These are phyloP conservation scores for Semnornis frantzii DNA, from an alignment of 2,113 vertebrate genomes.

Conservation along the genomic window DNA sequence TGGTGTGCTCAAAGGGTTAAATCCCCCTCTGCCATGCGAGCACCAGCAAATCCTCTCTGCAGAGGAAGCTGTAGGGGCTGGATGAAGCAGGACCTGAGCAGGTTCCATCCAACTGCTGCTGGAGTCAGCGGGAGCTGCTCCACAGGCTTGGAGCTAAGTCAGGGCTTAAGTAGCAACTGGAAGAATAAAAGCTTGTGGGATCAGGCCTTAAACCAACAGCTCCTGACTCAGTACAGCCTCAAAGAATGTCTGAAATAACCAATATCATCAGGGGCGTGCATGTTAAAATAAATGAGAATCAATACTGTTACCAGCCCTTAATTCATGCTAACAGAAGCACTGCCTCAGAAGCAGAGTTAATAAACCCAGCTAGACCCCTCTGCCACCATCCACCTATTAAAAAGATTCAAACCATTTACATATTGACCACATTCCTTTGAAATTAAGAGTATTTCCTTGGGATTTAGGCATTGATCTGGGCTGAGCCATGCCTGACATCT, in stretches of 20 bases:
- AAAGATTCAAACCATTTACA: conserved; percentile 43
- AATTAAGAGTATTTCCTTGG: conserved; percentile 66
- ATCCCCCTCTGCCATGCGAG: neutral
- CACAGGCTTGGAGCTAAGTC: conserved; percentile 35
- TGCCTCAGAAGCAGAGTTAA: conserved; percentile 43
- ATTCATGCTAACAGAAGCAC: conserved; percentile 48
- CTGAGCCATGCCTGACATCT: conserved; percentile 36
- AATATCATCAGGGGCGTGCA: neutral
- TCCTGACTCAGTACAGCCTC: neutral
- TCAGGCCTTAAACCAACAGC: conserved; percentile 56
- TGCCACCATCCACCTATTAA: neutral
- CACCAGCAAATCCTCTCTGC: neutral
- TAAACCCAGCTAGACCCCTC: conserved; percentile 44
- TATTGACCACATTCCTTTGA: conserved; percentile 57
- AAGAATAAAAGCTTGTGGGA: conserved; percentile 47
- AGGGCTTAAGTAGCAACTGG: conserved; percentile 44
- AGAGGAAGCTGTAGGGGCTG: neutral
- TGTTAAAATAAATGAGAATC: conserved; percentile 48
- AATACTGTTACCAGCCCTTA: conserved; percentile 46
- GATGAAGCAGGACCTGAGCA: neutral
- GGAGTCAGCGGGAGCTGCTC: neutral
- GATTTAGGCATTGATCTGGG: conserved; percentile 54
- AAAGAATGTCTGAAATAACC: conserved; percentile 21
- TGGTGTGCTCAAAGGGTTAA: neutral
- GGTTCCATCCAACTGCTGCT: neutral